Evolutionary conservation across 2,113 vertebrate genomes (phyloP).

Genomic region (Cairina moschata): DNA sequence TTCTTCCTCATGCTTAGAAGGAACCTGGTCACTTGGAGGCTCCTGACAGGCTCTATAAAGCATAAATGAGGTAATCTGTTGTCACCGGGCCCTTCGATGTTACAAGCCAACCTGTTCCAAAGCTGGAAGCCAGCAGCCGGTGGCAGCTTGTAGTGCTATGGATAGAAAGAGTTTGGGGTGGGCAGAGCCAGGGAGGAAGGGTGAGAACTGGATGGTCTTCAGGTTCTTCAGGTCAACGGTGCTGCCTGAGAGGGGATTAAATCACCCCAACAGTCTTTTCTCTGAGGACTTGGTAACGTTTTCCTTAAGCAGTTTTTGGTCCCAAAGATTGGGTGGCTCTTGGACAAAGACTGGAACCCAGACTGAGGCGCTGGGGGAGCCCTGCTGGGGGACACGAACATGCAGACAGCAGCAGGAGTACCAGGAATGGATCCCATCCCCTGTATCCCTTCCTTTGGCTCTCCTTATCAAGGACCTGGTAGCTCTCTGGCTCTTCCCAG

Average conservation of each 20-base stretch:
- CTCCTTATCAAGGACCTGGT: accelerated
- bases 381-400: accelerated
- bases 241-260: neutral
- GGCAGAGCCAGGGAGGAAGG: neutral
- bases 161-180: neutral
- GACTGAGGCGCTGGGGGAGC: neutral
- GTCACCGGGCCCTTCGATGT: neutral
- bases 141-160: neutral
- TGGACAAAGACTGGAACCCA: neutral
- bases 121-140: neutral
- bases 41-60: neutral
- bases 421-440: accelerated
- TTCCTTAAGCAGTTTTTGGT: accelerated
- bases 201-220: neutral
- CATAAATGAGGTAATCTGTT: neutral
- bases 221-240: neutral
- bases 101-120: neutral
- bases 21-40: neutral
- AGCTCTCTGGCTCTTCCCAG: neutral
- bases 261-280: neutral
- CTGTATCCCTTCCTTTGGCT: accelerated
- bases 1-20: neutral
- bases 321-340: neutral
- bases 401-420: accelerated
- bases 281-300: accelerated